Evolutionary conservation across 2,888 invertebrate genomes (phyloP), one percentile per base, ranked within the genome.

Genomic region (Drosophila neotestacea): DNA sequence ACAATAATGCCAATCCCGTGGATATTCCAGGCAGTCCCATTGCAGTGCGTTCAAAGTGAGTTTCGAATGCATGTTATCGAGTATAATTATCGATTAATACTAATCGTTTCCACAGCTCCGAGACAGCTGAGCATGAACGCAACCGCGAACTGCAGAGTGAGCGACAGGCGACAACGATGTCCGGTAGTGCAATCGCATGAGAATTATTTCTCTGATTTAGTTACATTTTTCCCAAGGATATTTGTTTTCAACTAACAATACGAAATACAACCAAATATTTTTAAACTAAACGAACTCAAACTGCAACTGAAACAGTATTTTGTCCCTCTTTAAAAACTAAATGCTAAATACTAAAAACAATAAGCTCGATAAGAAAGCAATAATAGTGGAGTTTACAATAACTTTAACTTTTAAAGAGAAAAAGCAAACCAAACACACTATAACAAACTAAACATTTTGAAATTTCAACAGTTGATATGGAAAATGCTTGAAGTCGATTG

Each of bases 181-280:
- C 93, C 77, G 93, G 93, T 70, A 93, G 93, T 92, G 92, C 93
- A 91, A 93, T 93, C 85, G 93, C 93, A 93, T 93, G 93, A 93
- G 93, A 93, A 92, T 93, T 93, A 92, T 93, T 93, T 93, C 93
- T 93, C 92, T 93, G 93, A 93, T 93, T 93, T 93, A 92, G 93
- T 93, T 93, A 90, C 88, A 90, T 85, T 90, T 91, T 91, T 85
- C 61, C 67, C 70, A 77, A 73, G 58, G 38, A 78, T 74, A 78
- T 87, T 84, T 79, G 55, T 89, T 88, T 88, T 74, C 51, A 79
- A 47, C 46, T 63, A 47, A 44, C 34, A 52, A 36, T 38, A 63
- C 54, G 42, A 55, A 60, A 51, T 44, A 48, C 65, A 73, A 62
- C 56, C 65, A 65, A 62, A 71, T 56, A 68, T 39, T 70, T 64